Evolutionary conservation across 2,113 vertebrate genomes (phyloP).

Genomic region (Datnioides undecimradiatus): DNA sequence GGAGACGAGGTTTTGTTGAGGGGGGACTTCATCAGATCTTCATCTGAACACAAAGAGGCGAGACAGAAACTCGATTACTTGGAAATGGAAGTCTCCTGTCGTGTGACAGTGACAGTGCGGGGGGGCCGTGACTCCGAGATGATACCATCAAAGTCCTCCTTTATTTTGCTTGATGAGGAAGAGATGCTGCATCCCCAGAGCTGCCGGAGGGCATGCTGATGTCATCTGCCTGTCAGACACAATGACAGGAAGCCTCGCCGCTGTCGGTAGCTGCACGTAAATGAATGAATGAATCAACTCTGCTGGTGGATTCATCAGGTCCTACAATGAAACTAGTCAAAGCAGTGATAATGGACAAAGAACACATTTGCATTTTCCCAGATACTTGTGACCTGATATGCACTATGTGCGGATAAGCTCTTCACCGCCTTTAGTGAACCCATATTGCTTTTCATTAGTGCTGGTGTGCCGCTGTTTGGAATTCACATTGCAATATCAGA

Average conservation of each 20-base stretch:
- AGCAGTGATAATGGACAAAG: constrained; percentile 43
- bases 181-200: constrained; percentile 65
- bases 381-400: constrained; percentile 22
- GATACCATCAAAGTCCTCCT: constrained; percentile 82
- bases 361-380: constrained; percentile 55
- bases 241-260: constrained; percentile 66
- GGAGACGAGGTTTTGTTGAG: not conserved
- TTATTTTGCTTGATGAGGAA: constrained; percentile 83
- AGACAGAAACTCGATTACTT: constrained; percentile 82
- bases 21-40: constrained; percentile 70
- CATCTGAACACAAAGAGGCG: constrained; percentile 73
- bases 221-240: constrained; percentile 80
- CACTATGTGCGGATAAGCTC: constrained; percentile 22
- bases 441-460: constrained; percentile 44
- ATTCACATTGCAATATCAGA: constrained; percentile 45
- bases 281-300: constrained; percentile 55
- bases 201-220: constrained; percentile 70
- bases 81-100: constrained; percentile 76
- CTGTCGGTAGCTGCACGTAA: constrained; percentile 33
- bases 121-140: constrained; percentile 61
- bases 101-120: constrained; percentile 70
- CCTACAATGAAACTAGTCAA: constrained; percentile 56
- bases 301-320: constrained; percentile 68
- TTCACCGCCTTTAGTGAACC: constrained; percentile 17
- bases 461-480: constrained; percentile 38